Percentiles rank a stretch among this genome's conserved stretches.
These are phyloP conservation scores for Vimba vimba DNA, from an alignment of 2,113 vertebrate species.

Conservation along the genomic window DNA sequence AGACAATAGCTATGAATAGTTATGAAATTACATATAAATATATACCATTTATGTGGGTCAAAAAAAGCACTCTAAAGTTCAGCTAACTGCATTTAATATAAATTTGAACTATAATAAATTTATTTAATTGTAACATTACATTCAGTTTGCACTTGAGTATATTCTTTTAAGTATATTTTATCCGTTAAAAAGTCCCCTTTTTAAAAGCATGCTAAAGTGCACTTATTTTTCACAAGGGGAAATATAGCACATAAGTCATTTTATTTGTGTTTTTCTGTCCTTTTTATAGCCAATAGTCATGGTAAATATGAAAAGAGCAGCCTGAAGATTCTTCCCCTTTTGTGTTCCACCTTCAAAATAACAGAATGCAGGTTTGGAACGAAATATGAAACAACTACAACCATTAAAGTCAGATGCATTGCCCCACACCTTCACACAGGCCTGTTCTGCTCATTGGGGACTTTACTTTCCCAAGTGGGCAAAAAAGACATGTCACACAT, in stretches of 20 bases:
- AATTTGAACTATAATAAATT: too few species aligned
- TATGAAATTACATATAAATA: too few species aligned
- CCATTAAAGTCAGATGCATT: not conserved
- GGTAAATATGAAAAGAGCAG: conserved; percentile 3
- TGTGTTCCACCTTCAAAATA: not conserved
- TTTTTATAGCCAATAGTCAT: conserved; percentile 2
- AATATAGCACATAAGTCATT: not conserved
- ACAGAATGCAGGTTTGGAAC: not conserved
- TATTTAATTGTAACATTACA: too few species aligned
- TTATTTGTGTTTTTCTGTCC: not conserved
- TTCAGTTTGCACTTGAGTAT: too few species aligned
- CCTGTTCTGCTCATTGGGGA: not conserved
- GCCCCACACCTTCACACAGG: not conserved
- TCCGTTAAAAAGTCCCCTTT: too few species aligned
- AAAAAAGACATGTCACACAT: conserved; percentile 29
- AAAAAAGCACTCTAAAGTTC: too few species aligned
- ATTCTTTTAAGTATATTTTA: too few species aligned
- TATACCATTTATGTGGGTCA: too few species aligned
- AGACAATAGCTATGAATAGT: too few species aligned
- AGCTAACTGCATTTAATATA: too few species aligned
- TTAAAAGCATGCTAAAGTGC: too few species aligned
- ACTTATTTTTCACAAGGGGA: not conserved
- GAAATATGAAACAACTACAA: not conserved
- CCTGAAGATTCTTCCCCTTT: conserved; percentile 20
- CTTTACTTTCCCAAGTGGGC: not conserved